Conservation (phyloP, 2,113 vertebrate genomes). For the Puffinus mauretanicus region DNA sequence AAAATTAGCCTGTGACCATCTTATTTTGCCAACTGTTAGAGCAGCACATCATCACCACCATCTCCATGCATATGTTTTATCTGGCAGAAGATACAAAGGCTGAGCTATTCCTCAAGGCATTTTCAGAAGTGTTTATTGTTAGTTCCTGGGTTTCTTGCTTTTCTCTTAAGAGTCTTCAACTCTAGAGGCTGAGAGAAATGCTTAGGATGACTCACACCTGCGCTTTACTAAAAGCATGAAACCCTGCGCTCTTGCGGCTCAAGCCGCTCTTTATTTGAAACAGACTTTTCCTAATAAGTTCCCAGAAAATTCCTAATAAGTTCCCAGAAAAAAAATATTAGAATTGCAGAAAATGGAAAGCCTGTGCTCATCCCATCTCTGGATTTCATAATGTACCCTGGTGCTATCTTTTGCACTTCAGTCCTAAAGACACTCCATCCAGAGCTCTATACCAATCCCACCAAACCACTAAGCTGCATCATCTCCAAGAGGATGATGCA, state of each 20-base stretch:
- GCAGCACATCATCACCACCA: not conserved
- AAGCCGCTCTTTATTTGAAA: not conserved
- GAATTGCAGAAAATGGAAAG: not conserved
- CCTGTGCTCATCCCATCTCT: not conserved
- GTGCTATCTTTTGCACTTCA: not conserved
- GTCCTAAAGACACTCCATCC: not conserved
- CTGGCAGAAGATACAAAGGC: not conserved
- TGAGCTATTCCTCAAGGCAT: not conserved
- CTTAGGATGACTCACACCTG: not conserved
- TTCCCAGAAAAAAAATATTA: not conserved
- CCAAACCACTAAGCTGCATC: not conserved
- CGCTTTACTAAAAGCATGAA: not conserved
- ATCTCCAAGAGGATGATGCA: not conserved
- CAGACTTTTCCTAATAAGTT: not conserved
- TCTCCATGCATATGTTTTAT: not conserved
- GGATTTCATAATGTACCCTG: not conserved
- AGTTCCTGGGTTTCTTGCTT: not conserved
- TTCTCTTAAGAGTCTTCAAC: not conserved
- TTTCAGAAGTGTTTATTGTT: not conserved
- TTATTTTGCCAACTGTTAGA: not conserved
- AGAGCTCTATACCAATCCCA: not conserved
- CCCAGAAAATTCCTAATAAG: not conserved
- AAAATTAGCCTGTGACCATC: not conserved
- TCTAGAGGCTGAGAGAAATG: not conserved
- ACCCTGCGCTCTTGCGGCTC: not conserved